These are phyloP conservation scores for Lutjanus erythropterus DNA, from an alignment of 2,113 vertebrate species.

Conservation along the genomic window DNA sequence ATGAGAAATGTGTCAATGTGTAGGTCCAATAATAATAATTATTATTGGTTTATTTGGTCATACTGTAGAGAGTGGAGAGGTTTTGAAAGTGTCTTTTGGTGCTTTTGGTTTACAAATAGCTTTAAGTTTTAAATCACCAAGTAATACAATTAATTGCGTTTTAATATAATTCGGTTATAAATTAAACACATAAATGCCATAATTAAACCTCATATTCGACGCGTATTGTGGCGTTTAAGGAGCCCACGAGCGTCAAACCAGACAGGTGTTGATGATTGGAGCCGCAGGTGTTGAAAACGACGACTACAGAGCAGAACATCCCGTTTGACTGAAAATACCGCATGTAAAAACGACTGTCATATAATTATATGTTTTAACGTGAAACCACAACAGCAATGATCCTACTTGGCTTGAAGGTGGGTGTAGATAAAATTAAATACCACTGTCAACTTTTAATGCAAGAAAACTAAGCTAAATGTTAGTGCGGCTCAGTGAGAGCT, in stretches of 20 bases:
- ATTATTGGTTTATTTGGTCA: too few species aligned
- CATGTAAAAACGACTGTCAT: not conserved
- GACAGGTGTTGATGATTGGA: conserved; percentile 64
- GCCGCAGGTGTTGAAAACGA: conserved; percentile 47
- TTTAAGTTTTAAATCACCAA: not conserved
- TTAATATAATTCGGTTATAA: not conserved
- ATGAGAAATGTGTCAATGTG: not conserved
- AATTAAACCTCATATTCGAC: fast-evolving
- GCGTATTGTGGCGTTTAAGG: not conserved
- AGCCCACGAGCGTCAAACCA: not conserved
- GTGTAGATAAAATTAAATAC: not conserved
- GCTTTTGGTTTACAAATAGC: too few species aligned
- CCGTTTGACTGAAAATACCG: not conserved
- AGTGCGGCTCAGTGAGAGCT: not conserved
- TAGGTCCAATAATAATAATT: too few species aligned
- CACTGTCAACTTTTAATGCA: too few species aligned
- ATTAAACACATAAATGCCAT: not conserved
- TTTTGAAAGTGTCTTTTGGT: too few species aligned
- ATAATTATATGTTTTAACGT: not conserved
- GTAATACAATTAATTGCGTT: too few species aligned
- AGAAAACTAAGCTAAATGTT: not conserved
- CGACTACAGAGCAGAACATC: not conserved
- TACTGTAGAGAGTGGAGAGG: too few species aligned
- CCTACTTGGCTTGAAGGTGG: conserved; percentile 50
- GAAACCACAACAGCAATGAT: conserved; percentile 31